A percentile compares a stretch with the other conserved stretches of the same genome.
phyloP scores from a whole-genome alignment of 2,113 vertebrate genomes.

The Sylvilagus bachmani region DNA sequence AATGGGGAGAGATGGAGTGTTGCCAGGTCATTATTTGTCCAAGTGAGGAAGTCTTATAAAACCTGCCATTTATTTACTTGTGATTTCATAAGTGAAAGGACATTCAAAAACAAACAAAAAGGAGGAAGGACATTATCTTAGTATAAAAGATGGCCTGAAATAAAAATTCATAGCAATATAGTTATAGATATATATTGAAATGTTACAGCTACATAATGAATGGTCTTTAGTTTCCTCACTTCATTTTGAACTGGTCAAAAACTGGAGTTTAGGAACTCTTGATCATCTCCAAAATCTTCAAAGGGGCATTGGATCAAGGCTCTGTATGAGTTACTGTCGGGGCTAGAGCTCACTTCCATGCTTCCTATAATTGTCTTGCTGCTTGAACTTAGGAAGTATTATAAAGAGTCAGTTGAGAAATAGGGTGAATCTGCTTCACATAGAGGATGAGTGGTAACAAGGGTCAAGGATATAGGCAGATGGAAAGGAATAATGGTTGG shows the following conservation, averaged over 20 bases:
- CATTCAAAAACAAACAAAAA: background rate
- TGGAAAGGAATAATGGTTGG: background rate
- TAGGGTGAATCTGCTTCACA: background rate
- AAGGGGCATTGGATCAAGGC: background rate
- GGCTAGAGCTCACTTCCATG: background rate
- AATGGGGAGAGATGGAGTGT: background rate
- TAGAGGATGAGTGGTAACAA: background rate
- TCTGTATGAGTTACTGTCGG: background rate
- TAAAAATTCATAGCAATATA: constrained; percentile 1
- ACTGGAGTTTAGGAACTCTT: background rate
- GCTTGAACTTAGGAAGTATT: background rate
- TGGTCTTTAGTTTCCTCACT: background rate
- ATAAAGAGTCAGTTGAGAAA: background rate
- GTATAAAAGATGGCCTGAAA: background rate
- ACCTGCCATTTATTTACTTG: background rate
- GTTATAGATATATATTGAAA: background rate
- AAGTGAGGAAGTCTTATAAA: constrained; percentile 6
- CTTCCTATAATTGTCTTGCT: background rate
- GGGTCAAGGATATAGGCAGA: background rate
- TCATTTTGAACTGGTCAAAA: constrained; percentile 4
- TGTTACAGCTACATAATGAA: background rate
- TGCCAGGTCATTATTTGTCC: constrained; percentile 28
- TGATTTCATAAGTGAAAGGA: constrained; percentile 31
- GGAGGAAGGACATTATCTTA: background rate
- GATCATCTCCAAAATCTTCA: background rate